Percentiles rank a stretch among this genome's conserved stretches.
Evolutionary conservation across 2,113 vertebrate genomes (phyloP).

Genomic region (Protomyctophum bolini): DNA sequence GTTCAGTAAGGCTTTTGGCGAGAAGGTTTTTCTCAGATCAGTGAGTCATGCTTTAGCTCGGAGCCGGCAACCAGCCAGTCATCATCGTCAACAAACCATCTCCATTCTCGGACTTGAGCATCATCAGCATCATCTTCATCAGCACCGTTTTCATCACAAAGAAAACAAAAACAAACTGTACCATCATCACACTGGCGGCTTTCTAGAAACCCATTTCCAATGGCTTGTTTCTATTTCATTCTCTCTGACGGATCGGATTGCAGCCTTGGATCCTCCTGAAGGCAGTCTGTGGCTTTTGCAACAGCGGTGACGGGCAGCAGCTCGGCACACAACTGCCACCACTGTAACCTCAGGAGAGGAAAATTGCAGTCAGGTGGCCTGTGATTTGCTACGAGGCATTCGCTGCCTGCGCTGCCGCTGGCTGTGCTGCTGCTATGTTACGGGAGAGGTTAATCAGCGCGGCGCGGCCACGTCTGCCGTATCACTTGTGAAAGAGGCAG

Average conservation of each 20-base stretch:
- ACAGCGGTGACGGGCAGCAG: constrained; percentile 46
- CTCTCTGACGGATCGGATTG: constrained; percentile 65
- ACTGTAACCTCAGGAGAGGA: constrained; percentile 65
- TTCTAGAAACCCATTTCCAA: constrained; percentile 51
- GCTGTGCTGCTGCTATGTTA: constrained; percentile 82
- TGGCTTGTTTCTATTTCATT: constrained; percentile 72
- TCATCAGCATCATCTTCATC: constrained; percentile 29
- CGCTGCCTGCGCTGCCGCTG: constrained; percentile 58
- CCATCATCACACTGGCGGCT: constrained; percentile 47
- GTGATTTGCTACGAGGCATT: constrained; percentile 77
- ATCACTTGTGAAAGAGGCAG: constrained; percentile 83
- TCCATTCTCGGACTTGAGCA: constrained; percentile 72
- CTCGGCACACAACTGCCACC: constrained; percentile 47
- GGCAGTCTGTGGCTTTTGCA: constrained; percentile 56
- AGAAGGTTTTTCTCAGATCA: constrained; percentile 96
- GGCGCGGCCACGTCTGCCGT: constrained; percentile 86
- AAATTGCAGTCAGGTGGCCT: constrained; percentile 67
- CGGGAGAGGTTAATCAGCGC: constrained; percentile 82
- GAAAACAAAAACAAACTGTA: constrained; percentile 63
- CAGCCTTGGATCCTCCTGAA: constrained; percentile 71
- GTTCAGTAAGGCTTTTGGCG: constrained; percentile 99
- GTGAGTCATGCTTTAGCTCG: constrained; percentile 98
- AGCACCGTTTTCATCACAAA: constrained; percentile 23
- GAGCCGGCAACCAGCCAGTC: constrained; percentile 88
- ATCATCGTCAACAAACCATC: constrained; percentile 78